Base-by-base conservation (phyloP, 2,888 invertebrate genomes). In the Prenolepis imparis region DNA sequence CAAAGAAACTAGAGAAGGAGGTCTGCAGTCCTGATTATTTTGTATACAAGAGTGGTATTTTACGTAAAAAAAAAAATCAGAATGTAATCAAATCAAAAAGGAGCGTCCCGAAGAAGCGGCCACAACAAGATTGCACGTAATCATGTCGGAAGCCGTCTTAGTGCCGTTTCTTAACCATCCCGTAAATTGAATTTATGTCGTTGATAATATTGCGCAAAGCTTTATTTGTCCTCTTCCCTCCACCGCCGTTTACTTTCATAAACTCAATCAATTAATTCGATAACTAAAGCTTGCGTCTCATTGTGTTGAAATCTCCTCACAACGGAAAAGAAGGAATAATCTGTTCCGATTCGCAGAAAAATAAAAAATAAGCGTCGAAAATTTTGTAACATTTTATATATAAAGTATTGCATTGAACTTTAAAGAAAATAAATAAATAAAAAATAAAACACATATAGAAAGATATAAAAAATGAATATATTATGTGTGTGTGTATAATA, bases 111-210 rank as follows among this genome's bases (percentile, higher is more conserved):
- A 70, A 41, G 36, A 70, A 52, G 32, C 9, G 9, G 3, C 41
- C 15, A 15, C 21, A 39, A n/a, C 36, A 41, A 28, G 5, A 66
- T 48, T 64, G 18, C 18, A 24, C 11, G 32, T 61, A 57, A 68
- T 67, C 72, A 32, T 85, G 78, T 81, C 82, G 83, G 86, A 86
- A 84, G 80, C 84, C 83, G 64, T 73, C 72, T 70, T 44, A 73
- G 59, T 61, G n/a, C 41, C 39, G 63, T 77, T 57, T 63, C 78
- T 84, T 75, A 84, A 64, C n/a, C 68, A 82, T 84, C 41, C 64
- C 52, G 74, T 59, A 80, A 85, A 86, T 90, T 86, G 83, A 89
- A 91, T 91, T 88, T 87, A 87, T 82, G 87, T 82, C 74, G 66
- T 85, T 87, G 85, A 59, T 73, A 64, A 68, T 68, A 77, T 74